Evolutionary conservation across 2,888 invertebrate species (phyloP).

Genomic region (Asteroscopus sphinx): DNA sequence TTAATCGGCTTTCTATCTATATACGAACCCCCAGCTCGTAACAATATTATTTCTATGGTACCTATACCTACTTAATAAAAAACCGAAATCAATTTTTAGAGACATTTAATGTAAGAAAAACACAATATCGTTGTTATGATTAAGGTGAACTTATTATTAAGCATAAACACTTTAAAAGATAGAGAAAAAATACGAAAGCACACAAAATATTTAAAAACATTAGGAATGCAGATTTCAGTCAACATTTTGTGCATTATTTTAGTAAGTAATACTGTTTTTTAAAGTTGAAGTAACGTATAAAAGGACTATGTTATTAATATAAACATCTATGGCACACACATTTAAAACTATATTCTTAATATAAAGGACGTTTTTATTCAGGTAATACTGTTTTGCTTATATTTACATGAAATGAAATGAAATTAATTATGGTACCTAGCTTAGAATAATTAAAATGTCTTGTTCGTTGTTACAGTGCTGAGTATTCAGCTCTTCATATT

Average conservation of each 20-base stretch:
- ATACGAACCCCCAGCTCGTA: too few species aligned
- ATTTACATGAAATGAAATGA: conserved; percentile 5
- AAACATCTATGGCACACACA: conserved; percentile 57
- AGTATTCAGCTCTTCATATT: too few species aligned
- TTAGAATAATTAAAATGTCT: too few species aligned
- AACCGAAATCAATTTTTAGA: neutral
- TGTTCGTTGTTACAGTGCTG: too few species aligned
- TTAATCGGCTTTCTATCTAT: too few species aligned
- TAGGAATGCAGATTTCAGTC: conserved; percentile 19
- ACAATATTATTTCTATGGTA: too few species aligned
- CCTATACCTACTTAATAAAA: conserved; percentile 12
- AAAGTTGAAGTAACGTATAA: conserved; percentile 14
- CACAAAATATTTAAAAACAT: conserved; percentile 8
- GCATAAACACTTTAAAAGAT: neutral
- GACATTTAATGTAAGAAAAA: conserved; percentile 35
- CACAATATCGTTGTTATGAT: conserved; percentile 15
- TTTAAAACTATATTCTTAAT: conserved; percentile 18
- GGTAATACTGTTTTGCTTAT: conserved; percentile 25
- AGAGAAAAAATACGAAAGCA: conserved; percentile 5
- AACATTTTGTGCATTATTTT: conserved; percentile 19
- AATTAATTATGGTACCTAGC: too few species aligned
- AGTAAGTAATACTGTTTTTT: neutral
- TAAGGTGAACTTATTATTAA: too few species aligned
- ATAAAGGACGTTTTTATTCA: neutral
- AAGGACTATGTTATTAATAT: conserved; percentile 26